phyloP scores from a whole-genome alignment of 2,797 vertebrate genomes.

The Chloroceryle amazona region DNA sequence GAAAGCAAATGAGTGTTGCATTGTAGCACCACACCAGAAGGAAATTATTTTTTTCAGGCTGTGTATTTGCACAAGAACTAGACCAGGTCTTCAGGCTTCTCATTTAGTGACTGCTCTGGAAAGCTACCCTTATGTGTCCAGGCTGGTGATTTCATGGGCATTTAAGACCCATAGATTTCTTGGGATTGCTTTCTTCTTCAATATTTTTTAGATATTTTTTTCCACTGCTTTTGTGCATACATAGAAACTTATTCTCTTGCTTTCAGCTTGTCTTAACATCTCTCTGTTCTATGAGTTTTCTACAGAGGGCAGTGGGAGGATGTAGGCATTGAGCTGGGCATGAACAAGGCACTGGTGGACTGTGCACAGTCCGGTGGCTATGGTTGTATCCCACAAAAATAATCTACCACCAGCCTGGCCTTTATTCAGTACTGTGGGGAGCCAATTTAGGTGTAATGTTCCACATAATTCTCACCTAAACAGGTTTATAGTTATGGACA shows the following conservation, averaged over 20 bases:
- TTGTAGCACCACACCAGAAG: not conserved
- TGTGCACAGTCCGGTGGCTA: not conserved
- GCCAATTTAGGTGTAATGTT: fast-evolving
- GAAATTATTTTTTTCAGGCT: not conserved
- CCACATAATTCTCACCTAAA: not conserved
- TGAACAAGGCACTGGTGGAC: not conserved
- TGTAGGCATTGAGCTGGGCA: not conserved
- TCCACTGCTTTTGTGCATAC: not conserved
- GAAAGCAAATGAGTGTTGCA: not conserved
- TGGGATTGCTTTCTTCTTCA: not conserved
- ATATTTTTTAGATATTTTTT: not conserved
- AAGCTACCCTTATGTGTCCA: fast-evolving
- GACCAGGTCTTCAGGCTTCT: not conserved
- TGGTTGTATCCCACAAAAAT: not conserved
- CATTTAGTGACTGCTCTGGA: not conserved
- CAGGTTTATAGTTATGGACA: not conserved
- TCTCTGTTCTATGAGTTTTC: not conserved
- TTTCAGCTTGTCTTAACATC: not conserved
- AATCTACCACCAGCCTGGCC: not conserved
- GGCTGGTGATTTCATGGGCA: not conserved
- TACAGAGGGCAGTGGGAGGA: not conserved
- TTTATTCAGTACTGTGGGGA: not conserved
- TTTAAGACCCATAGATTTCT: not conserved
- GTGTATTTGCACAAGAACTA: not conserved
- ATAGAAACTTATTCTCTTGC: not conserved